These are phyloP conservation scores for Mayetiola destructor DNA, from an alignment of 2,888 invertebrate species.

Conservation along the genomic window DNA sequence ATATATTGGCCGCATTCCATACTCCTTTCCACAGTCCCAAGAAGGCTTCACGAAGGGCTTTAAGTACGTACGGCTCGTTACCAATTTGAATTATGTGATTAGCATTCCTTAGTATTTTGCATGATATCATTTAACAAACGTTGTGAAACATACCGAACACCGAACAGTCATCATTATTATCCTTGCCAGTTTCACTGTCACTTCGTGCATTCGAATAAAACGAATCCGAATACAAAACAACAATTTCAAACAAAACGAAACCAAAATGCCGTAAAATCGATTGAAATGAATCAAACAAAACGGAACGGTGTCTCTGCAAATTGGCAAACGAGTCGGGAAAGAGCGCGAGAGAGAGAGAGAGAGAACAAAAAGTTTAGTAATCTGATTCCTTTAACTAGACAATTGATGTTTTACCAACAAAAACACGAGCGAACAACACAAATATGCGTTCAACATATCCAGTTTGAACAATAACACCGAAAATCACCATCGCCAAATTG, in stretches of 20 bases:
- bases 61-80: neutral
- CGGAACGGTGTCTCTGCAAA: neutral
- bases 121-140: neutral
- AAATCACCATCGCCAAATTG: neutral
- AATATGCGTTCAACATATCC: neutral
- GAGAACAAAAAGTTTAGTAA: no score
- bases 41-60: no score
- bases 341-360: no score
- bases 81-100: neutral
- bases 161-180: neutral
- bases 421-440: neutral
- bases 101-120: neutral
- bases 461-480: no score
- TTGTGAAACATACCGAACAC: neutral
- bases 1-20: no score
- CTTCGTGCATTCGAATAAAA: neutral
- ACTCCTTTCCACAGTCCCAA: no score
- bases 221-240: no score
- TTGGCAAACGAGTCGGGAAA: neutral
- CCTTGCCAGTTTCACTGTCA: neutral
- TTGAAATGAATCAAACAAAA: neutral
- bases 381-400: constrained; percentile 9
- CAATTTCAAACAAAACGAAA: neutral
- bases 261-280: neutral
- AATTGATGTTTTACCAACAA: constrained; percentile 9